Evolutionary conservation across 1,140 invertebrate genomes (phyloP).

Genomic region (Venustaconcha ellipsiformis): DNA sequence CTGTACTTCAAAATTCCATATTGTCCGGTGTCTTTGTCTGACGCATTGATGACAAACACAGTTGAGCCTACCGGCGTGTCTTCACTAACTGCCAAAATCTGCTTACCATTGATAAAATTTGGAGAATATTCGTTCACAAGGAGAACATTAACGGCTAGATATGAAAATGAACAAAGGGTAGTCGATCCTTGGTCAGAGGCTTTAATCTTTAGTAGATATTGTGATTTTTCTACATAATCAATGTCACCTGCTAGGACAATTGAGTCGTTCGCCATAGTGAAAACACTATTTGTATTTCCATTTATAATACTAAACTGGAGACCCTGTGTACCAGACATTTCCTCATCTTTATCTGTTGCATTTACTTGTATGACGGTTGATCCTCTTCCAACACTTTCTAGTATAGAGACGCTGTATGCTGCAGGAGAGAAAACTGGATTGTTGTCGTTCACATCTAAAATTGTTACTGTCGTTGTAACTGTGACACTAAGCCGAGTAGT

Average conservation of each 20-base stretch:
- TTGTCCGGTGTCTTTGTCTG: slow-evolving; percentile 29
- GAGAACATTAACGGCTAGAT: slow-evolving; percentile 10
- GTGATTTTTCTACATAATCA: slow-evolving; percentile 15
- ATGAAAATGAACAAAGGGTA: neutral
- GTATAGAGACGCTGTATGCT: slow-evolving; percentile 3
- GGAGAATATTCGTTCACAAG: slow-evolving; percentile 42
- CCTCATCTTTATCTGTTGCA: slow-evolving; percentile 40
- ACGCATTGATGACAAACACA: no score
- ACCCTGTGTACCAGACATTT: slow-evolving; percentile 11
- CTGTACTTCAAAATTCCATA: slow-evolving; percentile 41
- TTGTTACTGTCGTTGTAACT: slow-evolving; percentile 10
- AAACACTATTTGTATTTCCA: slow-evolving; percentile 26
- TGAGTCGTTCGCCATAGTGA: slow-evolving; percentile 15
- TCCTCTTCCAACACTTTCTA: slow-evolving; percentile 8
- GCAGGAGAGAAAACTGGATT: slow-evolving; percentile 36
- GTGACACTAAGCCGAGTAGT: slow-evolving; percentile 13
- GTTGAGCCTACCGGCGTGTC: no score
- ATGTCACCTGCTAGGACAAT: slow-evolving; percentile 11
- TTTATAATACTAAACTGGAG: slow-evolving; percentile 20
- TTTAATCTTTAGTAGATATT: slow-evolving; percentile 13
- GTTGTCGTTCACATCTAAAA: slow-evolving; percentile 88
- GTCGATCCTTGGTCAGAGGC: slow-evolving; percentile 17
- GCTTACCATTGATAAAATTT: slow-evolving; percentile 21
- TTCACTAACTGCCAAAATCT: slow-evolving; percentile 31
- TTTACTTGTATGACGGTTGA: slow-evolving; percentile 18